Conservation (phyloP, 2,888 invertebrate genomes). For the Argyresthia goedartella region DNA sequence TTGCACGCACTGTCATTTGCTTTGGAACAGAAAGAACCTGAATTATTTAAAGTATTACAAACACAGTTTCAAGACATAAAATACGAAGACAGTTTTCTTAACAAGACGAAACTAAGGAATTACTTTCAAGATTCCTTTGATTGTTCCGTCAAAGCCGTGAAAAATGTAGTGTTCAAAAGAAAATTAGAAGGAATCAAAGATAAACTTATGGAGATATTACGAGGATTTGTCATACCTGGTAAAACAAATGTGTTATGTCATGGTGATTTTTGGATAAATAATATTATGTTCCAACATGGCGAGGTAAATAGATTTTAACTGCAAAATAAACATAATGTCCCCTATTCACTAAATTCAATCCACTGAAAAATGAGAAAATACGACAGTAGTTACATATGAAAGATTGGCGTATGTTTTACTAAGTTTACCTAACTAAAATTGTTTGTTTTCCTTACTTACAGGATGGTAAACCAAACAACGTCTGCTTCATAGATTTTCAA, state of each 20-base stretch:
- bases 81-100: conserved; percentile 39
- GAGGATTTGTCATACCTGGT: conserved; percentile 29
- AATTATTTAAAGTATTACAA: conserved; percentile 23
- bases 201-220: conserved; percentile 34
- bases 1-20: conserved; percentile 48
- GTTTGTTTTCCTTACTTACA: conserved; percentile 21
- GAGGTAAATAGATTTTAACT: background rate
- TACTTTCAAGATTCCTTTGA: conserved; percentile 47
- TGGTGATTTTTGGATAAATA: conserved; percentile 55
- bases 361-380: too few relatives aligned
- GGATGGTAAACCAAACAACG: conserved; percentile 24
- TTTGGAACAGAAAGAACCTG: conserved; percentile 24
- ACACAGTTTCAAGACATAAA: conserved; percentile 36
- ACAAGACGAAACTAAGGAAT: conserved; percentile 39
- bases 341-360: too few relatives aligned
- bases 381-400: too few relatives aligned
- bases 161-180: conserved; percentile 25
- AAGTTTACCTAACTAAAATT: background rate
- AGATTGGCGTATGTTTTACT: too few relatives aligned
- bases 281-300: conserved; percentile 36
- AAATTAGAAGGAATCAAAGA: conserved; percentile 27
- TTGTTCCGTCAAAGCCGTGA: conserved; percentile 34
- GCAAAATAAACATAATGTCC: too few relatives aligned
- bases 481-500: conserved; percentile 54
- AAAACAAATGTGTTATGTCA: conserved; percentile 46